These are phyloP conservation scores for Calliopum simillimum DNA, from an alignment of 2,888 invertebrate genomes.

Conservation along the genomic window DNA sequence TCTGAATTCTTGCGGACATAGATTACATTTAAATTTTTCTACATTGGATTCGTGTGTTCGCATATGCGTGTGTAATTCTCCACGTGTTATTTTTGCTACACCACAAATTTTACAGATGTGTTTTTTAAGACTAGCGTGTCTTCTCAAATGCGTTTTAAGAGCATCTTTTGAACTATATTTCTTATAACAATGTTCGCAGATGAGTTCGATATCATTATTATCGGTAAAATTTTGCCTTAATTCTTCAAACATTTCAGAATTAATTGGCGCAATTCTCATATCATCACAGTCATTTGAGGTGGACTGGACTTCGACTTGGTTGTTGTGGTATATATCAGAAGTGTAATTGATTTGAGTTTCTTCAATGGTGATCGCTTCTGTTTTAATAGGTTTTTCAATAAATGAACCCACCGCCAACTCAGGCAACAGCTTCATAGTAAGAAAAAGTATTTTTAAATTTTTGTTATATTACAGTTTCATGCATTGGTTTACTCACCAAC, in stretches of 20 bases:
- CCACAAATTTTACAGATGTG: slow-evolving; percentile 62
- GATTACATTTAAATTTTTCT: slow-evolving; percentile 60
- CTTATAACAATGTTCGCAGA: slow-evolving; percentile 56
- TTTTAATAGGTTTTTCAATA: slow-evolving; percentile 42
- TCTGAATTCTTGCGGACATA: slow-evolving; percentile 60
- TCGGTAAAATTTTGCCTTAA: slow-evolving; percentile 22
- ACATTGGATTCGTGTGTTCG: slow-evolving; percentile 60
- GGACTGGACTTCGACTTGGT: no score
- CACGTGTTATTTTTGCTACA: slow-evolving; percentile 60
- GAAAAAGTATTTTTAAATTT: not conserved
- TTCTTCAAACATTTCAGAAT: slow-evolving; percentile 28
- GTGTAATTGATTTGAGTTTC: slow-evolving; percentile 32
- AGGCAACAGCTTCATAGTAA: slow-evolving; percentile 44
- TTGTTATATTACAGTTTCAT: not conserved
- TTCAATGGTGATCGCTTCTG: slow-evolving; percentile 41
- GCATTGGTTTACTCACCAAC: slow-evolving; percentile 42
- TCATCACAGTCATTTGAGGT: slow-evolving; percentile 34
- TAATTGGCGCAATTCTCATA: slow-evolving; percentile 29
- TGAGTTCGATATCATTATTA: slow-evolving; percentile 43
- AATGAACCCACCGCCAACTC: slow-evolving; percentile 40
- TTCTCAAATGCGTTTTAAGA: slow-evolving; percentile 58
- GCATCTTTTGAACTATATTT: slow-evolving; percentile 61
- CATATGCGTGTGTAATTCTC: slow-evolving; percentile 59
- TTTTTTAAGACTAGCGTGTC: slow-evolving; percentile 59
- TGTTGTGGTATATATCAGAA: slow-evolving; percentile 35